Evolutionary conservation across 2,888 invertebrate species (phyloP).

Genomic region (Chrysodeixis includens): DNA sequence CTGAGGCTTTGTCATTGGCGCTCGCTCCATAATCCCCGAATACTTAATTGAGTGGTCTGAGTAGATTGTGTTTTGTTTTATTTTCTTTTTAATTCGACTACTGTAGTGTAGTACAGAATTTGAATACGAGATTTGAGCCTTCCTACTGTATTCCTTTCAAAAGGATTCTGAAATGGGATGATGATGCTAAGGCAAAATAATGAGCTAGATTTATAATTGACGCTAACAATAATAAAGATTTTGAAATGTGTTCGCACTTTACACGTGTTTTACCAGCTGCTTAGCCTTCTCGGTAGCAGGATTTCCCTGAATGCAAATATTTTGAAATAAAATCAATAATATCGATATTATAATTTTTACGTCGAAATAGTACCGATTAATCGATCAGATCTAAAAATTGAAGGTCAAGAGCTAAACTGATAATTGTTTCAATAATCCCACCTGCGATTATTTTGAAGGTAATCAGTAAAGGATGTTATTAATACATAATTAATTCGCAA

Average conservation of each 20-base stretch:
- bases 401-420: slow-evolving; percentile 12
- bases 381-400: slow-evolving; percentile 14
- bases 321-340: neutral
- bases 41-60: slow-evolving; percentile 25
- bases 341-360: neutral
- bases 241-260: neutral
- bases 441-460: slow-evolving; percentile 20
- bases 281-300: neutral
- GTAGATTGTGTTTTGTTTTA: slow-evolving; percentile 17
- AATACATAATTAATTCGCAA: slow-evolving; percentile 24
- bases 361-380: neutral
- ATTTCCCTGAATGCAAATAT: slow-evolving; percentile 2
- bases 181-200: neutral
- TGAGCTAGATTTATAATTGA: neutral
- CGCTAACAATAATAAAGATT: neutral
- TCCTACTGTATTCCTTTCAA: neutral
- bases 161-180: neutral
- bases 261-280: neutral
- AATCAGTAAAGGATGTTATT: slow-evolving; percentile 11
- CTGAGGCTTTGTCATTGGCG: slow-evolving; percentile 18
- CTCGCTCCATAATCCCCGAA: slow-evolving; percentile 28
- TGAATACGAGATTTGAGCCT: neutral
- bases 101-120: neutral
- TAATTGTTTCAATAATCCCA: slow-evolving; percentile 22
- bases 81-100: neutral